Evolutionary conservation across 2,113 vertebrate genomes (phyloP).

Genomic region (Egretta garzetta): DNA sequence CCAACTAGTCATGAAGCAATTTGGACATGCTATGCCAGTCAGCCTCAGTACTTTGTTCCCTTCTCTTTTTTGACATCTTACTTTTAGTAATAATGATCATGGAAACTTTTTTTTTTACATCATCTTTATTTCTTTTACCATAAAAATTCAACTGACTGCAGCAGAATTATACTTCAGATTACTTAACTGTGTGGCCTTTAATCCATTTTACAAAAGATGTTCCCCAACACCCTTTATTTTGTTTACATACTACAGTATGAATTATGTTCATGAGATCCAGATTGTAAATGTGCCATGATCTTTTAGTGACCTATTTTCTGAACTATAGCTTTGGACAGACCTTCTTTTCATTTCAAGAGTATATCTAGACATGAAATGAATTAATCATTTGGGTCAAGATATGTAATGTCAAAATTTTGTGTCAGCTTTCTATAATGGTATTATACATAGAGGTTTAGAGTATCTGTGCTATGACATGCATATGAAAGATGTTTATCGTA

Average conservation of each 20-base stretch:
- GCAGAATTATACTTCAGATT: background rate
- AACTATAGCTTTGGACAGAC: background rate
- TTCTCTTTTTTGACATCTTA: background rate
- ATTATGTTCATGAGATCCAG: background rate
- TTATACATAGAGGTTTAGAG: background rate
- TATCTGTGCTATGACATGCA: background rate
- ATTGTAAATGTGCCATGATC: fast-evolving
- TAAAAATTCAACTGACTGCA: background rate
- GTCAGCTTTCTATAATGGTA: background rate
- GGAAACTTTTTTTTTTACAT: background rate
- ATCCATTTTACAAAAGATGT: background rate
- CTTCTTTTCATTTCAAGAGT: background rate
- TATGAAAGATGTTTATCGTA: background rate
- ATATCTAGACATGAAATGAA: background rate
- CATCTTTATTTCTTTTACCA: background rate
- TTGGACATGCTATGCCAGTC: background rate
- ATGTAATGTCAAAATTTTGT: background rate
- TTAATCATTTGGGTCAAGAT: background rate
- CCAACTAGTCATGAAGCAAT: background rate
- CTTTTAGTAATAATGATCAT: background rate
- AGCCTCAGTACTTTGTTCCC: background rate
- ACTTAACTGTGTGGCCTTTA: background rate
- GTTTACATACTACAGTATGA: background rate
- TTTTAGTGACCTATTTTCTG: background rate
- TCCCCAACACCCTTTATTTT: background rate